Conservation (phyloP, 2,797 vertebrate genomes). For the Bufotes viridis region DNA sequence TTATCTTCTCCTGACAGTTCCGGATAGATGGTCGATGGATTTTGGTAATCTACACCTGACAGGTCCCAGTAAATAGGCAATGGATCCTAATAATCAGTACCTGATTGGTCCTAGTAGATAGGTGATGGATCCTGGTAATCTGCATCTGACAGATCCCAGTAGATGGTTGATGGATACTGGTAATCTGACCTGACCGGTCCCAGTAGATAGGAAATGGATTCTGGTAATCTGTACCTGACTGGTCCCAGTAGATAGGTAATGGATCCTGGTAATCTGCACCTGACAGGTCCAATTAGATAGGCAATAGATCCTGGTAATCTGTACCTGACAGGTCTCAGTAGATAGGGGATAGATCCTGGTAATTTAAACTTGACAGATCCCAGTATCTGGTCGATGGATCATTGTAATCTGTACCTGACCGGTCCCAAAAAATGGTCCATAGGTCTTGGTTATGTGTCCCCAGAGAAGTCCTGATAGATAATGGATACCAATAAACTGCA, state of each 20-base stretch:
- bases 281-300: background rate
- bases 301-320: background rate
- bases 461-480: too few species aligned
- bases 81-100: background rate
- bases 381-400: background rate
- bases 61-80: background rate
- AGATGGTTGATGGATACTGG: background rate
- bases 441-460: too few species aligned
- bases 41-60: background rate
- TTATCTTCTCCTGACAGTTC: background rate
- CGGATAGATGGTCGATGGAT: background rate
- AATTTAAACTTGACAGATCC: background rate
- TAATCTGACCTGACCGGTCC: background rate
- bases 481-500: too few species aligned
- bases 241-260: background rate
- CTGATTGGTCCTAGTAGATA: background rate
- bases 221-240: too few species aligned
- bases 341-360: background rate
- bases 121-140: background rate
- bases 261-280: background rate
- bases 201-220: too few species aligned
- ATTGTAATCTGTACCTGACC: background rate
- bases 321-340: background rate
- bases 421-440: too few species aligned
- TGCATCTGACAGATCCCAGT: background rate